A percentile compares a stretch with the other conserved stretches of the same genome.
These are phyloP conservation scores for Cyrtorhinus lividipennis DNA, from an alignment of 1,140 invertebrate genomes.

Conservation along the genomic window DNA sequence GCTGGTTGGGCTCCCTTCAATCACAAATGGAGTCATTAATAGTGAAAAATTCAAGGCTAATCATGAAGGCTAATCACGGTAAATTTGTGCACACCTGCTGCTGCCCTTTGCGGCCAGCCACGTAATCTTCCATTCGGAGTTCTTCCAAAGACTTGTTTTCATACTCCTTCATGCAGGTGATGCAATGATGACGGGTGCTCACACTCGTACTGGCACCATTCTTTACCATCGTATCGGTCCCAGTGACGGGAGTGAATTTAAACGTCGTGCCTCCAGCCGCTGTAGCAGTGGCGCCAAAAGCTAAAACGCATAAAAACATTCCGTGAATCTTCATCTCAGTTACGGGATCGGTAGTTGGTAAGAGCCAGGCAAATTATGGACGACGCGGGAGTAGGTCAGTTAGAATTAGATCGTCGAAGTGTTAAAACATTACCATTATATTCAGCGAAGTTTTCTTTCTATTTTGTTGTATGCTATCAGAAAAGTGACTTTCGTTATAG, in stretches of 20 bases:
- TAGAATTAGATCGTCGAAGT: too few species aligned
- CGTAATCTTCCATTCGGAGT: constrained; percentile 84
- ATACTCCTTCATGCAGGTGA: constrained; percentile 96
- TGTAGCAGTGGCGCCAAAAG: constrained; percentile 24
- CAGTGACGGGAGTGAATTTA: constrained; percentile 75
- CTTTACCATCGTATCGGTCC: constrained; percentile 83
- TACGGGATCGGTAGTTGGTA: too few species aligned
- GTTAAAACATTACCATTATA: too few species aligned
- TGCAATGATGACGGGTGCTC: constrained; percentile 84
- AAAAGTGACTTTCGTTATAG: too few species aligned
- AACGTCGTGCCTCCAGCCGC: constrained; percentile 41
- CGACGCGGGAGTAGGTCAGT: too few species aligned
- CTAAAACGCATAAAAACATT: too few species aligned
- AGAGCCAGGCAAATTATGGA: too few species aligned
- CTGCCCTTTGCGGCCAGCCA: constrained; percentile 68
- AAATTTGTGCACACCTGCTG: constrained; percentile 30
- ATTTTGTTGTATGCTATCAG: too few species aligned
- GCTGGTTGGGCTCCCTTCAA: constrained; percentile 12
- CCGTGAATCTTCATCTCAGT: too few species aligned
- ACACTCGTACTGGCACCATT: constrained; percentile 66
- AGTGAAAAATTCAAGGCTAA: constrained; percentile 16
- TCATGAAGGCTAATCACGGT: too few species aligned
- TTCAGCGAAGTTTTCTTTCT: too few species aligned
- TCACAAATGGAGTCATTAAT: background rate
- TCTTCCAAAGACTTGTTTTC: constrained; percentile 89